A percentile compares a stretch with the other conserved stretches of the same genome.
Conservation (phyloP, 2,888 invertebrate genomes). For the Apoda limacodes region DNA sequence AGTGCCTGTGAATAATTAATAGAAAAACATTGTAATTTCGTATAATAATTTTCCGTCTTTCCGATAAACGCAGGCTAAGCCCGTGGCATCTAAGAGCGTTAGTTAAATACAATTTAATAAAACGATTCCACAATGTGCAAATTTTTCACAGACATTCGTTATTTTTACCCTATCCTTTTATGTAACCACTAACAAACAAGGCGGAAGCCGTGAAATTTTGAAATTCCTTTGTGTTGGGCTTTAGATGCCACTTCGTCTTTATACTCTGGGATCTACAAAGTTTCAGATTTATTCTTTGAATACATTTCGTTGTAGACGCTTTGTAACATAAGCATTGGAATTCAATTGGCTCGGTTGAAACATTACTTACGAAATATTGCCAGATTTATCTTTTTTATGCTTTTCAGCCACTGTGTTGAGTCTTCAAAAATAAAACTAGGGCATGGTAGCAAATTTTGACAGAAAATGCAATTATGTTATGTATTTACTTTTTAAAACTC, state of each 20-base stretch:
- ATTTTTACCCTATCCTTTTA: constrained; percentile 56
- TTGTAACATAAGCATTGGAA: constrained; percentile 68
- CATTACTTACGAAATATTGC: constrained; percentile 59
- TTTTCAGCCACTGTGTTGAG: too few species aligned
- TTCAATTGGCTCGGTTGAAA: constrained; percentile 66
- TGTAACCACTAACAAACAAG: constrained; percentile 63
- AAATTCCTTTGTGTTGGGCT: constrained; percentile 66
- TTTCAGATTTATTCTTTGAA: constrained; percentile 71
- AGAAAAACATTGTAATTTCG: too few species aligned
- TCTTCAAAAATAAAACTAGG: too few species aligned
- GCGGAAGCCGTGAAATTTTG: constrained; percentile 69
- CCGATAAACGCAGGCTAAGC: too few species aligned
- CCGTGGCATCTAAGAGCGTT: too few species aligned
- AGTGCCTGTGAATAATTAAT: too few species aligned
- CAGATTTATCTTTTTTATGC: constrained; percentile 44
- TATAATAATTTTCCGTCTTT: too few species aligned
- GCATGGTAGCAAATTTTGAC: too few species aligned
- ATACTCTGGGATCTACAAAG: constrained; percentile 68
- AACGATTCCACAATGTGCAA: too few species aligned
- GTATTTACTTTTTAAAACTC: too few species aligned
- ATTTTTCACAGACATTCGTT: constrained; percentile 49
- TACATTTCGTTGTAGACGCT: constrained; percentile 64
- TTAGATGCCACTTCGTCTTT: constrained; percentile 61
- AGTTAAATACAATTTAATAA: too few species aligned
- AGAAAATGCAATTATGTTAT: too few species aligned